These are phyloP conservation scores for Exocentrus adspersus DNA, from an alignment of 2,888 invertebrate species.

Conservation along the genomic window DNA sequence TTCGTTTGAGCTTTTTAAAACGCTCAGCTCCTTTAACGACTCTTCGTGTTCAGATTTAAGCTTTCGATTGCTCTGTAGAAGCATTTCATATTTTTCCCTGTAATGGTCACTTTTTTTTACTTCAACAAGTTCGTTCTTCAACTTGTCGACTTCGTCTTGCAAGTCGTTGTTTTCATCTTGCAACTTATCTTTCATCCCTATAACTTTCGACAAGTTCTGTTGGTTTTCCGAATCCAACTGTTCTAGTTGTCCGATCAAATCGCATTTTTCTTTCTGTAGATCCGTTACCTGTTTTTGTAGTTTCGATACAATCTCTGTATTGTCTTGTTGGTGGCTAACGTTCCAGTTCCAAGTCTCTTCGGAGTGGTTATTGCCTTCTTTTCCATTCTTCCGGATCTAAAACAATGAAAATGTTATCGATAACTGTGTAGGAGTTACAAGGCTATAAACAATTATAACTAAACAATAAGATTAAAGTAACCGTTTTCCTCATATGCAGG, in stretches of 20 bases:
- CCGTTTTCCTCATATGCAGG: conserved; percentile 32
- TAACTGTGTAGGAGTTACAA: background rate
- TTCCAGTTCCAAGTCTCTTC: conserved; percentile 37
- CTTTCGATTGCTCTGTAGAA: conserved; percentile 45
- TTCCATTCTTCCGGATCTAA: conserved; percentile 39
- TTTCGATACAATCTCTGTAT: conserved; percentile 46
- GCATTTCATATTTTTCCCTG: conserved; percentile 32
- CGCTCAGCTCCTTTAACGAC: conserved; percentile 51
- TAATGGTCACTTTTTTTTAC: conserved; percentile 55
- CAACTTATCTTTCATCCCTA: conserved; percentile 58
- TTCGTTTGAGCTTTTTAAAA: conserved; percentile 45
- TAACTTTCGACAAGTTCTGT: conserved; percentile 57
- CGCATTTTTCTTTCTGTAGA: conserved; percentile 58
- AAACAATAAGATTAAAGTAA: conserved; percentile 2
- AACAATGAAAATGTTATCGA: conserved; percentile 31
- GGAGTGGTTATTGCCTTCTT: conserved; percentile 15
- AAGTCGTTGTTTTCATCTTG: conserved; percentile 58
- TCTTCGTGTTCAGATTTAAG: conserved; percentile 50
- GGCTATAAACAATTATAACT: background rate
- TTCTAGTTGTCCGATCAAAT: conserved; percentile 47
- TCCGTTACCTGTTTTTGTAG: conserved; percentile 50
- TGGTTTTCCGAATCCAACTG: conserved; percentile 61
- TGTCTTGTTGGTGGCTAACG: conserved; percentile 7
- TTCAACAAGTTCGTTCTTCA: conserved; percentile 69
- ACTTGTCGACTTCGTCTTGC: conserved; percentile 64